Base-by-base conservation (phyloP, 2,888 invertebrate genomes). In the Branchellion lobata region DNA sequence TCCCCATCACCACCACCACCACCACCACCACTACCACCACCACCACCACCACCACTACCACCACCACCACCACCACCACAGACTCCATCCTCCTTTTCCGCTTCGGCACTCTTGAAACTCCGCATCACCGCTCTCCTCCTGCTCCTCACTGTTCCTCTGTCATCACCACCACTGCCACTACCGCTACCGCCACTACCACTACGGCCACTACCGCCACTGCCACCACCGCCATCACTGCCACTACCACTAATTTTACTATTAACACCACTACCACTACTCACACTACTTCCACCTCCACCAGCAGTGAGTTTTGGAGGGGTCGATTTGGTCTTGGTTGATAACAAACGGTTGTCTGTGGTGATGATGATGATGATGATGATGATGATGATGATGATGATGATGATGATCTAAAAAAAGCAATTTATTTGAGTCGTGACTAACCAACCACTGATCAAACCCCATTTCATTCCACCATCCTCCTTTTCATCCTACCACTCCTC, bases 321-420 rank as follows among this genome's bases (percentile, higher is more conserved):
- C 27, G 53, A 24, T 74, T 0, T n/a, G 40, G 14, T 0, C 27
- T 24, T 71, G 34, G 34, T 31, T 71, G 5, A 24, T 24, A 36
- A 31, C 31, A 0, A 29, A 24, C 8, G 40, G 14, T 40, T 5
- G 40, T 5, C 5, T 40, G 40, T 5, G 14, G 5, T 5, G 40
- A 40, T 74, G 40, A 29, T 24, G 36, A 21, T 0, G 74, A 40
- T 18, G 74, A 74, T 74, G 74, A 21, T 3, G 47, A 40, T n/a
- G 51, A 1, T 5, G 74, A 74, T 24, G 47, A 40, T 29, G 74
- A 40, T 24, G 36, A 74, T 0, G 21, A 18, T 73, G 14, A n/a
- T n/a, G n/a, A n/a, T n/a, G n/a, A n/a, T n/a, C n/a, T n/a, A n/a
- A n/a, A n/a, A n/a, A n/a, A n/a, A n/a, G n/a, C n/a, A n/a, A n/a